Evolutionary conservation across 2,888 invertebrate genomes (phyloP).

Genomic region (Aphodius granarius): DNA sequence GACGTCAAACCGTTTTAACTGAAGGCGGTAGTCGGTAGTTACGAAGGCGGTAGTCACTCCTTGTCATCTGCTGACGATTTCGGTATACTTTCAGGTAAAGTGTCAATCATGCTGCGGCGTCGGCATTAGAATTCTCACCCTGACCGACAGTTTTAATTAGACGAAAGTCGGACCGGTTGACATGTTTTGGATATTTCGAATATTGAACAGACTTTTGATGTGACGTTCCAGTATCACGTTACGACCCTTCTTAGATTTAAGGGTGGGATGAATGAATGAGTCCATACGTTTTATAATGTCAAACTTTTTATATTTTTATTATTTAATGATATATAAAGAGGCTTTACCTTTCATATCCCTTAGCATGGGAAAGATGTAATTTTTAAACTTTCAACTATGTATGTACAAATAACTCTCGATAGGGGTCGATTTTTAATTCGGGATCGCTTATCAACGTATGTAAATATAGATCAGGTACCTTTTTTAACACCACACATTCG

Average conservation of each 20-base stretch:
- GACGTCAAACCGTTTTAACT: slow-evolving; percentile 7
- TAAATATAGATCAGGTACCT: background rate
- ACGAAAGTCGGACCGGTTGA: background rate
- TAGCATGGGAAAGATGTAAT: too few species aligned
- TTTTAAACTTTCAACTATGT: background rate
- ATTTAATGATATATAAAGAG: too few species aligned
- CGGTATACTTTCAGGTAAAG: background rate
- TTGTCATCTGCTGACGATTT: background rate
- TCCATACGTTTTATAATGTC: too few species aligned
- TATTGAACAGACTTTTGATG: background rate
- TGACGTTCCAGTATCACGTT: background rate
- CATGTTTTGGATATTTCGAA: background rate
- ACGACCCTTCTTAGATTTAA: background rate
- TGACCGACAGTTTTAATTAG: slow-evolving; percentile 1
- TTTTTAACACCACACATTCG: background rate
- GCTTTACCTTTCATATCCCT: too few species aligned
- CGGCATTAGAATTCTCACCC: background rate
- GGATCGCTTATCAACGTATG: background rate
- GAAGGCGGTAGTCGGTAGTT: too few species aligned
- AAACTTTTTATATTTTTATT: too few species aligned
- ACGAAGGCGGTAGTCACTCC: background rate
- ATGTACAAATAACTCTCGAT: background rate
- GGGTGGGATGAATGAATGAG: background rate
- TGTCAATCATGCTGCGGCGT: slow-evolving; percentile 3
- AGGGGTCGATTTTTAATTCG: background rate